These are phyloP conservation scores for Peribatodes rhomboidaria DNA, from an alignment of 2,888 invertebrate species.

Conservation along the genomic window DNA sequence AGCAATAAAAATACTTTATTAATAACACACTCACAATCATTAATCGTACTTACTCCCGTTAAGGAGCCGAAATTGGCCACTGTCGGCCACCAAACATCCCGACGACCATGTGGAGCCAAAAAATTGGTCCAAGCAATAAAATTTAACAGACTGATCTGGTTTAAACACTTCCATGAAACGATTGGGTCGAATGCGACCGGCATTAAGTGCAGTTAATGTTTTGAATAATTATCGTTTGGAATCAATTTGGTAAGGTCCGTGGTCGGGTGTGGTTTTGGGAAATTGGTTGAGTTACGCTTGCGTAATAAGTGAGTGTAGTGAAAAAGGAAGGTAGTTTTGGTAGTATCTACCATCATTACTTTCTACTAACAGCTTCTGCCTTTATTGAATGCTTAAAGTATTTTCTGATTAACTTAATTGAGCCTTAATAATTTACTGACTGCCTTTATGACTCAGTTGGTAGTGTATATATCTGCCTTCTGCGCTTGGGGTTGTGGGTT, in stretches of 20 bases:
- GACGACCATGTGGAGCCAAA: slow-evolving; percentile 46
- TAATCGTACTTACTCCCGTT: slow-evolving; percentile 47
- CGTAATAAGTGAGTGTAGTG: neutral
- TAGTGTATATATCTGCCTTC: too few species aligned
- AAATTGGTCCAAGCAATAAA: slow-evolving; percentile 62
- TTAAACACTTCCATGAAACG: slow-evolving; percentile 65
- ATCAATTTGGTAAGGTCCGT: slow-evolving; percentile 38
- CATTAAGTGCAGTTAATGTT: slow-evolving; percentile 52
- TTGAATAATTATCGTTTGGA: slow-evolving; percentile 45
- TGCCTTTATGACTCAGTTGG: too few species aligned
- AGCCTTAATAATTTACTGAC: too few species aligned
- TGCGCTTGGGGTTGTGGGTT: too few species aligned
- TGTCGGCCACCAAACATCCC: slow-evolving; percentile 51
- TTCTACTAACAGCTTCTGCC: too few species aligned
- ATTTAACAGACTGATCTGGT: slow-evolving; percentile 66
- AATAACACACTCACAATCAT: slow-evolving; percentile 42
- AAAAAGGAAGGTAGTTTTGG: neutral
- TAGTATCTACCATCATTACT: too few species aligned
- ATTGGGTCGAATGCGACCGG: slow-evolving; percentile 45
- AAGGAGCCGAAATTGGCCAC: slow-evolving; percentile 49
- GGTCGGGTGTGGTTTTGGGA: neutral
- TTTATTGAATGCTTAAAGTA: too few species aligned
- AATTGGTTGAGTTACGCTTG: neutral
- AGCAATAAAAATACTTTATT: slow-evolving; percentile 43
- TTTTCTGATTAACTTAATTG: too few species aligned